phyloP scores from a whole-genome alignment of 2,797 vertebrate genomes.

The Acipenser transmontanus region DNA sequence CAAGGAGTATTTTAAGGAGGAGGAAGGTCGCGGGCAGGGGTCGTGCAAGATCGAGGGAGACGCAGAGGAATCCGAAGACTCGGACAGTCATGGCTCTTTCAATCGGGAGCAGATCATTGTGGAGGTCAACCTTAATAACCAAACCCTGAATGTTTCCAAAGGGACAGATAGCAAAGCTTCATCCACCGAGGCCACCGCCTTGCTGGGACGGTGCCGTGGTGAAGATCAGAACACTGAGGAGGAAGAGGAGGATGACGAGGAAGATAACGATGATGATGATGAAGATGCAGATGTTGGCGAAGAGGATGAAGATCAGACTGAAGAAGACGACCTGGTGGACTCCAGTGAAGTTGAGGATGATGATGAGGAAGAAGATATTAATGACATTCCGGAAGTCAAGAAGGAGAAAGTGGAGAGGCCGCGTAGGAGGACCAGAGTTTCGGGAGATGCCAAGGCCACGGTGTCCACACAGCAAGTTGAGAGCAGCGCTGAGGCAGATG shows the following conservation, averaged over 20 bases:
- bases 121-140: conserved; percentile 97
- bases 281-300: conserved; percentile 45
- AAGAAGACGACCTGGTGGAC: conserved; percentile 49
- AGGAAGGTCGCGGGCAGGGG: conserved; percentile 49
- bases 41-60: conserved; percentile 73
- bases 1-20: conserved; percentile 81
- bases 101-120: conserved; percentile 93
- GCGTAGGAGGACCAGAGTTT: conserved; percentile 45
- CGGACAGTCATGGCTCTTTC: conserved; percentile 68
- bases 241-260: conserved; percentile 38
- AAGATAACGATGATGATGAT: conserved; percentile 38
- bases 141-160: conserved; percentile 93
- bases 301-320: conserved; percentile 42
- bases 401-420: conserved; percentile 41
- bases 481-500: conserved; percentile 47
- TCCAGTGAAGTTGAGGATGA: conserved; percentile 41
- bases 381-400: conserved; percentile 55
- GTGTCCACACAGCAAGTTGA: conserved; percentile 52
- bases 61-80: conserved; percentile 56
- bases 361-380: conserved; percentile 57
- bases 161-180: conserved; percentile 72
- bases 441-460: conserved; percentile 43
- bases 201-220: conserved; percentile 49
- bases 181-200: conserved; percentile 32
- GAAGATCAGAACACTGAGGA: conserved; percentile 46